A percentile compares a stretch with the other conserved stretches of the same genome.
Conservation (phyloP, 2,888 invertebrate species). For the Oxytorus armatus region DNA sequence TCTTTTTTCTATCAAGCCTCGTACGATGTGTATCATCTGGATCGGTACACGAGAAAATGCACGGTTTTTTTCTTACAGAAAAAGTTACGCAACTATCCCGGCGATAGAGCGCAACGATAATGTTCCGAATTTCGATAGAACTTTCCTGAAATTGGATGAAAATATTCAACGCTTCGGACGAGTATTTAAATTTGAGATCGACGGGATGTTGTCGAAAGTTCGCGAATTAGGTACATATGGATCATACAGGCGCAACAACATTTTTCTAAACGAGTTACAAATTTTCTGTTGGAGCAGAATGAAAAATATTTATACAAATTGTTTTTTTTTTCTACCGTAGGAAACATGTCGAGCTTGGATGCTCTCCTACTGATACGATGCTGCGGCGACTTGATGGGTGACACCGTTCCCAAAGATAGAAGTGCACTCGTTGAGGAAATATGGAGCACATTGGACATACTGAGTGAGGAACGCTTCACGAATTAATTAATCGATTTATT, state of each 20-base stretch:
- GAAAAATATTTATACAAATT: background rate
- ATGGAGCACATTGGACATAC: constrained; percentile 91
- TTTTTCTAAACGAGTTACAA: too few species aligned
- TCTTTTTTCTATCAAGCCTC: too few species aligned
- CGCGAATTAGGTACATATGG: constrained; percentile 84
- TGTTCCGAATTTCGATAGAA: constrained; percentile 88
- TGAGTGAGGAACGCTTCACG: constrained; percentile 60
- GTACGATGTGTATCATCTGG: too few species aligned
- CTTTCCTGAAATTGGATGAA: constrained; percentile 89
- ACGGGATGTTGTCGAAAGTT: constrained; percentile 92
- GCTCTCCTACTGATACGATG: constrained; percentile 92
- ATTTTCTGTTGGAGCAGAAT: background rate
- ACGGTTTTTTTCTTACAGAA: constrained; percentile 83
- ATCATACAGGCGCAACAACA: background rate
- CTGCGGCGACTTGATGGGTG: constrained; percentile 92
- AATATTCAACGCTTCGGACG: constrained; percentile 91
- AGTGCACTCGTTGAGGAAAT: constrained; percentile 92
- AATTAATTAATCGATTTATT: too few species aligned
- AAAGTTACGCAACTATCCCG: constrained; percentile 87
- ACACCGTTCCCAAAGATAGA: constrained; percentile 90
- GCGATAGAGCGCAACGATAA: constrained; percentile 85
- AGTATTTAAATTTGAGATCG: constrained; percentile 90
- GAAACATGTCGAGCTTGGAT: constrained; percentile 91
- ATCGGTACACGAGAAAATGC: too few species aligned
- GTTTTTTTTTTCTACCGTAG: constrained; percentile 76